phyloP scores from a whole-genome alignment of 2,797 vertebrate species.

The Threskiornis aethiopicus region DNA sequence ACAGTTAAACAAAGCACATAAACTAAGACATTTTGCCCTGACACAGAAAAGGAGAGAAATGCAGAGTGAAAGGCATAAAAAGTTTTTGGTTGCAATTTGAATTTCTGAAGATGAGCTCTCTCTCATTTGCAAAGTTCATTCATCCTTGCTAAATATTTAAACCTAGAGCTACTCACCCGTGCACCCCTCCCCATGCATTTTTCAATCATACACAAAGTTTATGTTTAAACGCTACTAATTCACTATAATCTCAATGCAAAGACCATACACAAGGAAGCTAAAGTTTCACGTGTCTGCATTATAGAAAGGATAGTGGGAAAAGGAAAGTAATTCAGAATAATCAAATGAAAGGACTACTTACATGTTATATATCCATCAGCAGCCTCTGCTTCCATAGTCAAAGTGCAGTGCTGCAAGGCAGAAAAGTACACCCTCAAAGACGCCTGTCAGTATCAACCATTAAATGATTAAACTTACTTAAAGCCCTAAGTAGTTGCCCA shows the following conservation, averaged over 20 bases:
- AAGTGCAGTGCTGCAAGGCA: slow-evolving; percentile 85
- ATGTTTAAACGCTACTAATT: background rate
- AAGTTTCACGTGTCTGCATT: background rate
- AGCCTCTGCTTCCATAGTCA: slow-evolving; percentile 85
- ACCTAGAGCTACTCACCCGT: background rate
- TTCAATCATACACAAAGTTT: background rate
- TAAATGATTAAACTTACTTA: slow-evolving; percentile 74
- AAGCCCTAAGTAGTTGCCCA: slow-evolving; percentile 69
- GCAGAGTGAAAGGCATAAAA: background rate
- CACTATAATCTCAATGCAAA: background rate
- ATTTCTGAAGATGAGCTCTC: background rate
- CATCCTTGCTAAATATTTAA: background rate
- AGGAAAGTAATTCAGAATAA: slow-evolving; percentile 21
- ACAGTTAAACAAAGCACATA: background rate
- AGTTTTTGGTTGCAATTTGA: background rate
- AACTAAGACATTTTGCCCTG: background rate
- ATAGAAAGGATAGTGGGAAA: background rate
- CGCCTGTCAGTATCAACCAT: slow-evolving; percentile 65
- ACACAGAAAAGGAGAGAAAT: background rate
- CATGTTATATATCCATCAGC: slow-evolving; percentile 84
- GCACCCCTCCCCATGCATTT: background rate
- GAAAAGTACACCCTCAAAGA: slow-evolving; percentile 74
- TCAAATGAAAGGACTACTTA: slow-evolving; percentile 76
- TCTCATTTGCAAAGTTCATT: background rate
- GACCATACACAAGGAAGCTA: background rate